Conservation (phyloP, 2,888 invertebrate genomes). For the Latheticus oryzae region DNA sequence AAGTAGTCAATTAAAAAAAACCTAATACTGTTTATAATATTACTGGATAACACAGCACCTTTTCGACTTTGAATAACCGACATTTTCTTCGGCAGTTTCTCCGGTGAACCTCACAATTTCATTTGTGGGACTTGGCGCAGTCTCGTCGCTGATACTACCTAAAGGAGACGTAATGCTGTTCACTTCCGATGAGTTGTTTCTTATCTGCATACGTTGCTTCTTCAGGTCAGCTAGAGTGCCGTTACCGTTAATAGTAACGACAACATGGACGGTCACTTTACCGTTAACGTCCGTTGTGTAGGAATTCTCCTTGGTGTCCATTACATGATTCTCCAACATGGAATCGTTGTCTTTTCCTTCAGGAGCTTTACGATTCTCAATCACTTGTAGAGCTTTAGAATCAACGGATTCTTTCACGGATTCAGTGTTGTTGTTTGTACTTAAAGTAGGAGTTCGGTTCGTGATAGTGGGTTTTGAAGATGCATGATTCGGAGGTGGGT, state of each 20-base stretch:
- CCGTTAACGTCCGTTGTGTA: constrained; percentile 84
- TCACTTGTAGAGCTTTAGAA: constrained; percentile 45
- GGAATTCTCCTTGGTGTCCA: constrained; percentile 68
- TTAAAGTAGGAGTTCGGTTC: constrained; percentile 36
- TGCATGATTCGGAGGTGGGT: constrained; percentile 23
- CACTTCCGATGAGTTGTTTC: constrained; percentile 72
- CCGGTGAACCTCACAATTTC: constrained; percentile 76
- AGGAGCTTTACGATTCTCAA: constrained; percentile 72
- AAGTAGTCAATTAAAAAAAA: constrained; percentile 20
- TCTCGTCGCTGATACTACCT: constrained; percentile 66
- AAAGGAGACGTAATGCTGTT: constrained; percentile 60
- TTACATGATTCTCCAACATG: constrained; percentile 71
- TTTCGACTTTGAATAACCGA: constrained; percentile 78
- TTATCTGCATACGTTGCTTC: constrained; percentile 88
- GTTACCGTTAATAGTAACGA: constrained; percentile 82
- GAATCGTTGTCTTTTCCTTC: constrained; percentile 86
- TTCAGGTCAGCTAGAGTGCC: constrained; percentile 92
- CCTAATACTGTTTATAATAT: constrained; percentile 44
- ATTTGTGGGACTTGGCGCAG: constrained; percentile 64
- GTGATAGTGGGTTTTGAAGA: constrained; percentile 33
- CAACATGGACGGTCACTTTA: constrained; percentile 72
- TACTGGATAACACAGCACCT: constrained; percentile 83
- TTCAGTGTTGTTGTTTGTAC: constrained; percentile 43
- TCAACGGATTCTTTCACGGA: constrained; percentile 31
- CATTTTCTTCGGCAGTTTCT: constrained; percentile 78